Evolutionary conservation across 2,113 vertebrate genomes (phyloP).

Genomic region (Peromyscus leucopus): DNA sequence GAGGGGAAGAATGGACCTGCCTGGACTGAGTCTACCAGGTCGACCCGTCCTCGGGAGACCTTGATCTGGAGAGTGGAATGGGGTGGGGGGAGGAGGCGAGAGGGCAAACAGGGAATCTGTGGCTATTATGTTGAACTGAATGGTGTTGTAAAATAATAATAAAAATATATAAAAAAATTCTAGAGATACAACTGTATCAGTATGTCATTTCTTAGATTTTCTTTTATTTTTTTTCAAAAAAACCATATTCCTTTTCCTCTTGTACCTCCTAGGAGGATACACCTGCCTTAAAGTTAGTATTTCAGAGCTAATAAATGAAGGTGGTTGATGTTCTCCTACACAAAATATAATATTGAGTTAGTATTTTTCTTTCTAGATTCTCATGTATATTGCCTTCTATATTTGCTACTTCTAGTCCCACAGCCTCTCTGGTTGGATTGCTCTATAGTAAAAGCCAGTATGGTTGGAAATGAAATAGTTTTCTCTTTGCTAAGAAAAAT

Average conservation of each 20-base stretch:
- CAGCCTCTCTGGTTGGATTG: background rate
- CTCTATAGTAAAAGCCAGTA: background rate
- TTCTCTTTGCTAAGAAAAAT: background rate
- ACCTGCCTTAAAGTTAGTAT: background rate
- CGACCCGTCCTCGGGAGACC: no score
- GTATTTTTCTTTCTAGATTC: background rate
- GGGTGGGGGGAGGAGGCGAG: no score
- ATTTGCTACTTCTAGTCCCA: background rate
- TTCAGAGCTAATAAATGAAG: background rate
- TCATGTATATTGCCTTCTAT: background rate
- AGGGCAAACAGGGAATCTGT: no score
- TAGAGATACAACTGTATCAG: background rate
- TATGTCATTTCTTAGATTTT: background rate
- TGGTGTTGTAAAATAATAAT: no score
- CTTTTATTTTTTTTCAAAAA: background rate
- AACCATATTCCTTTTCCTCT: background rate
- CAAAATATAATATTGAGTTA: slow-evolving; percentile 8
- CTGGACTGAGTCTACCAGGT: no score
- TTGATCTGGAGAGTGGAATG: no score
- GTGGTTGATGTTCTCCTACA: background rate
- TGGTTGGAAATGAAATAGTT: background rate
- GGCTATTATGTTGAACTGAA: no score
- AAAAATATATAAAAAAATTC: no score
- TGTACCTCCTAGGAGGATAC: background rate
- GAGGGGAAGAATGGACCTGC: no score